phyloP scores from a whole-genome alignment of 2,888 invertebrate genomes.

The Polymixis lichenea region DNA sequence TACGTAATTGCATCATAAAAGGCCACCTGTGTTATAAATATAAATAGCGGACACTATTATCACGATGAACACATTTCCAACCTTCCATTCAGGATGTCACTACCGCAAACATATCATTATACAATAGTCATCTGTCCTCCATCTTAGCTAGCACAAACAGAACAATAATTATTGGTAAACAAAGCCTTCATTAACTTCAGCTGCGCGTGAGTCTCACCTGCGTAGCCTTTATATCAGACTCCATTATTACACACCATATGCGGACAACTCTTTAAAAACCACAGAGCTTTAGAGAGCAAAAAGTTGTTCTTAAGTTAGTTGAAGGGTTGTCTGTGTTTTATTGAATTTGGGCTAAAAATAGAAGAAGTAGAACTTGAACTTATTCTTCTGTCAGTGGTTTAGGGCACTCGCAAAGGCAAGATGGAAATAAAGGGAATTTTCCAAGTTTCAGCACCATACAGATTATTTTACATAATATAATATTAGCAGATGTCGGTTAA shows the following conservation, averaged over 20 bases:
- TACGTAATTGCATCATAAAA: not conserved
- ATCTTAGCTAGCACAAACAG: conserved; percentile 13
- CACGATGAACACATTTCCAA: conserved; percentile 29
- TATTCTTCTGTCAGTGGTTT: not conserved
- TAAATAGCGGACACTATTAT: not conserved
- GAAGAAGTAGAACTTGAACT: not conserved
- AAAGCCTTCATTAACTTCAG: conserved; percentile 64
- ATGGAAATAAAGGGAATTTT: not conserved
- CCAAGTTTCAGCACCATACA: not conserved
- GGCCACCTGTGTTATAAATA: not conserved
- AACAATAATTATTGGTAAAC: conserved; percentile 50
- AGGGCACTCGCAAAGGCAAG: not conserved
- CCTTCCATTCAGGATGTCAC: conserved; percentile 42
- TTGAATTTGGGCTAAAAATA: conserved; percentile 35
- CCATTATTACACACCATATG: conserved; percentile 58
- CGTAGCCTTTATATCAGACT: conserved; percentile 23
- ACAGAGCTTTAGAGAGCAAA: conserved; percentile 34
- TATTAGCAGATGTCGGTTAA: not conserved
- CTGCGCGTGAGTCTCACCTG: conserved; percentile 67
- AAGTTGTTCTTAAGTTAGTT: conserved; percentile 5
- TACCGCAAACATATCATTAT: conserved; percentile 47
- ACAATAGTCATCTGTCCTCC: conserved; percentile 43
- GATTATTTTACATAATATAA: not conserved
- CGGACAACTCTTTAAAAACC: conserved; percentile 40
- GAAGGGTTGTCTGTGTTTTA: conserved; percentile 39